Evolutionary conservation across 2,113 vertebrate genomes (phyloP).

Genomic region (Ranitomeya imitator): DNA sequence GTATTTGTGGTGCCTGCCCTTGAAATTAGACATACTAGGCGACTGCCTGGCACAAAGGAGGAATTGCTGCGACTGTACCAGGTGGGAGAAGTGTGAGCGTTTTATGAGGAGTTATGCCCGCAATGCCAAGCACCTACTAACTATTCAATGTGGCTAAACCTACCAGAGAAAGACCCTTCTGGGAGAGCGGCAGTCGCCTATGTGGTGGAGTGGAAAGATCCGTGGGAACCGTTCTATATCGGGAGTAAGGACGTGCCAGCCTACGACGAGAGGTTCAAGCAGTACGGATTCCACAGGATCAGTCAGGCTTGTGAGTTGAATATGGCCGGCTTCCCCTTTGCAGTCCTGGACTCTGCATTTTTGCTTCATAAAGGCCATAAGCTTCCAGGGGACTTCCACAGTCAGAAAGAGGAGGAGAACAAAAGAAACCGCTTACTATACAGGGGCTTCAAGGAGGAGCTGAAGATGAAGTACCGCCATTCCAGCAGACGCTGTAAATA

Average conservation of each 20-base stretch:
- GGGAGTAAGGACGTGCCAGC: conserved; percentile 77
- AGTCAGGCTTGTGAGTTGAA: conserved; percentile 90
- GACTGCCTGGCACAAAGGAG: conserved; percentile 77
- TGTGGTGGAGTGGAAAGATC: conserved; percentile 81
- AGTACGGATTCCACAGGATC: conserved; percentile 91
- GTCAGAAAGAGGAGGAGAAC: conserved; percentile 87
- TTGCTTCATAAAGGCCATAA: conserved; percentile 89
- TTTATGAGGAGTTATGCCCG: conserved; percentile 86
- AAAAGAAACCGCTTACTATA: conserved; percentile 85
- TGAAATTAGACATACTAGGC: conserved; percentile 84
- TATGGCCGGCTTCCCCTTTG: conserved; percentile 83
- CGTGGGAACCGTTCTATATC: conserved; percentile 92
- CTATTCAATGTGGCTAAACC: conserved; percentile 86
- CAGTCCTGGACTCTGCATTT: conserved; percentile 85
- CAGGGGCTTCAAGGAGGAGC: conserved; percentile 87
- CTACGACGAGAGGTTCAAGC: conserved; percentile 87
- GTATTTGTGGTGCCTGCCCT: conserved; percentile 87
- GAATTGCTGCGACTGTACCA: conserved; percentile 84
- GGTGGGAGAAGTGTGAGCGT: conserved; percentile 86
- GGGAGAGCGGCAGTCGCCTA: conserved; percentile 77
- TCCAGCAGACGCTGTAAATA: conserved; percentile 82
- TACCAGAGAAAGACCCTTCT: conserved; percentile 64
- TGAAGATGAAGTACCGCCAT: conserved; percentile 83
- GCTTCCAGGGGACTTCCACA: conserved; percentile 85
- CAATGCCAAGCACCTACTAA: conserved; percentile 89